Evolutionary conservation across 2,113 vertebrate species (phyloP).

Genomic region (Lynx canadensis): DNA sequence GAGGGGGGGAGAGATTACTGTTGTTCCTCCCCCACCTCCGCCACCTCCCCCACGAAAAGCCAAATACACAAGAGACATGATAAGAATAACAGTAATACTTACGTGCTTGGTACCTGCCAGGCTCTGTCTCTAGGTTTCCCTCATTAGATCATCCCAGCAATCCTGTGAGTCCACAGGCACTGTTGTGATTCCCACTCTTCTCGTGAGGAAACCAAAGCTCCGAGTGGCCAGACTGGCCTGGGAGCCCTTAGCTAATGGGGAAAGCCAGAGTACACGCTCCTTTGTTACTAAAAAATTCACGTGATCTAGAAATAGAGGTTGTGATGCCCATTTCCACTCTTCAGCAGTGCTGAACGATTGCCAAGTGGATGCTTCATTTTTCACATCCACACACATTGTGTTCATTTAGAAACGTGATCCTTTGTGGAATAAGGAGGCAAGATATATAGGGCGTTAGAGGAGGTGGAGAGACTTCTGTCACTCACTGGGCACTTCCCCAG

Average conservation of each 20-base stretch:
- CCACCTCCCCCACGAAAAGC: too few relatives aligned
- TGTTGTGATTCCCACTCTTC: neutral
- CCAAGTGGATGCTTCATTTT: neutral
- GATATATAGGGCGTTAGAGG: neutral
- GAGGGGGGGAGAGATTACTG: neutral
- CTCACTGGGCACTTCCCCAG: neutral
- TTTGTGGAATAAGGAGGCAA: neutral
- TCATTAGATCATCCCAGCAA: too few relatives aligned
- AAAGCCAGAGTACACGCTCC: neutral
- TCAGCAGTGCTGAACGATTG: neutral
- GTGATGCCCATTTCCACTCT: neutral
- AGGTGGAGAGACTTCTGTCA: too few relatives aligned
- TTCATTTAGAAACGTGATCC: neutral
- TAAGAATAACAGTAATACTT: neutral
- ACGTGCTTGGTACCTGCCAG: neutral
- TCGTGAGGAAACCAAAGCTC: neutral
- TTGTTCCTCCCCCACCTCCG: rapidly evolving
- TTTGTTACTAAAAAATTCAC: neutral
- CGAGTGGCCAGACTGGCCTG: neutral
- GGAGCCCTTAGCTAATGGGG: neutral
- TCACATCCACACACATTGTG: neutral
- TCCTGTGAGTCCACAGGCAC: neutral
- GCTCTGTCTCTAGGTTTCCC: neutral
- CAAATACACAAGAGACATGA: neutral
- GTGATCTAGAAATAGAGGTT: neutral